Base-by-base conservation (phyloP, 1,140 invertebrate species). In the Berghia stephanieae region DNA sequence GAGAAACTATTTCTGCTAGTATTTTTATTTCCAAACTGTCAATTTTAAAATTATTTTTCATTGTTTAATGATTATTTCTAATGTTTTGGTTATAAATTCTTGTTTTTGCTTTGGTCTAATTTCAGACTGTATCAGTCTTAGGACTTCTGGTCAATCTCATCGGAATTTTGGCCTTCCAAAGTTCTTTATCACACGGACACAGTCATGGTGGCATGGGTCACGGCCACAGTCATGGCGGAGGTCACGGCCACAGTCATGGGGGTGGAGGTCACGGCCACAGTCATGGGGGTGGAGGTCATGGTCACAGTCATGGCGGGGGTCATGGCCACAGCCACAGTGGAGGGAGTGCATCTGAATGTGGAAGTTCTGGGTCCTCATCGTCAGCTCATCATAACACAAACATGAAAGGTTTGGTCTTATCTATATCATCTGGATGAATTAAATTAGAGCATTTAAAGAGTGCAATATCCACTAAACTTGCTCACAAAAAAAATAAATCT, bases 141-240 rank as follows among this genome's bases (percentile, higher is more conserved):
- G 98, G 97, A 0, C 92, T 99, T 57, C 79, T 98, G 69, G 97
- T 99, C 0, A 99, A 99, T 91, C 89, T 99, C 79, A 92, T 99
- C 49, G 98, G 97, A 72, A 98, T 99, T 79, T 98, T 97, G 90
- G 96, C 95, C 27, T 99, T 99, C 89, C 95, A 95, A 13, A 94
- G 95, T 82, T 92, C 92, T 3, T 93, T 94, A 84, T 90, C 91
- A 1, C 90, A 91, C 82, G 85, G 85, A 3, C 87, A 89, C 80
- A 84, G 83, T 21, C 81, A 81, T 78, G 79, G 91, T 81, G 90
- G 90, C 31, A 91, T 92, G 74, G 75, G 80, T 55, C 92, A 83
- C 77, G 81, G 82, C 13, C 76, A 79, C 42, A 78, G 82, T 77
- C 82, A 85, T 75, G 80, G 79, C 34, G 80, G 82, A 60, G 78